Conservation (phyloP, 2,797 vertebrate genomes). For the Crocodylus rhombifer region DNA sequence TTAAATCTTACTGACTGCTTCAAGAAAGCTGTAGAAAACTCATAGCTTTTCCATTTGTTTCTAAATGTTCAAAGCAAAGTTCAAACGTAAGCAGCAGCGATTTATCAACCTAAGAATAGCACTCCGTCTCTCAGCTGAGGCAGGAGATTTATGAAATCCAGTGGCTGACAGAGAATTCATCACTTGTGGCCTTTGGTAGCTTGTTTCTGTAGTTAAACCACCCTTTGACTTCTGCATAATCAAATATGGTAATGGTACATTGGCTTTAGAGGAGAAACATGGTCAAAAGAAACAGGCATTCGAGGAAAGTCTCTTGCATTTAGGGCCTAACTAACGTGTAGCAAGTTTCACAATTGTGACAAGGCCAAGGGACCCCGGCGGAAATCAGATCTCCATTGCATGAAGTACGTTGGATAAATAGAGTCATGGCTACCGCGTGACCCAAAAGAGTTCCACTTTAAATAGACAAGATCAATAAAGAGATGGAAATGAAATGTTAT, state of each 20-base stretch:
- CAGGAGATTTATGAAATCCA: slow-evolving; percentile 65
- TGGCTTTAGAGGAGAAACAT: slow-evolving; percentile 9
- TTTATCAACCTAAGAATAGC: slow-evolving; percentile 26
- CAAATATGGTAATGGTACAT: slow-evolving; percentile 23
- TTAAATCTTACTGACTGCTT: slow-evolving; percentile 53
- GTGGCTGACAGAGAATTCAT: neutral
- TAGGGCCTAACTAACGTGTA: no score
- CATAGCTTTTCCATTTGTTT: slow-evolving; percentile 35
- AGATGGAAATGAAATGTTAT: no score
- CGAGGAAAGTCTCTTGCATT: slow-evolving; percentile 5
- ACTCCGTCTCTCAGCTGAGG: neutral
- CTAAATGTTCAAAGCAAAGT: slow-evolving; percentile 44
- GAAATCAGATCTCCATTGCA: no score
- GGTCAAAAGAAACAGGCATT: slow-evolving; percentile 10
- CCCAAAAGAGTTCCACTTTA: no score
- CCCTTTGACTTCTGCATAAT: slow-evolving; percentile 14
- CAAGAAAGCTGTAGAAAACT: slow-evolving; percentile 7
- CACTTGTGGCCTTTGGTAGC: neutral
- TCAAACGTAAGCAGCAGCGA: slow-evolving; percentile 8
- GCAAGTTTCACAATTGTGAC: no score
- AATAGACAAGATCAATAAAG: no score
- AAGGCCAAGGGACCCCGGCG: no score
- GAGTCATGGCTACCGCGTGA: no score
- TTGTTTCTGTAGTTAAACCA: slow-evolving; percentile 18
- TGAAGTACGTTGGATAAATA: no score